Percentiles rank a stretch among this genome's conserved stretches.
Conservation (phyloP, 2,113 vertebrate species). For the Suncus etruscus region DNA sequence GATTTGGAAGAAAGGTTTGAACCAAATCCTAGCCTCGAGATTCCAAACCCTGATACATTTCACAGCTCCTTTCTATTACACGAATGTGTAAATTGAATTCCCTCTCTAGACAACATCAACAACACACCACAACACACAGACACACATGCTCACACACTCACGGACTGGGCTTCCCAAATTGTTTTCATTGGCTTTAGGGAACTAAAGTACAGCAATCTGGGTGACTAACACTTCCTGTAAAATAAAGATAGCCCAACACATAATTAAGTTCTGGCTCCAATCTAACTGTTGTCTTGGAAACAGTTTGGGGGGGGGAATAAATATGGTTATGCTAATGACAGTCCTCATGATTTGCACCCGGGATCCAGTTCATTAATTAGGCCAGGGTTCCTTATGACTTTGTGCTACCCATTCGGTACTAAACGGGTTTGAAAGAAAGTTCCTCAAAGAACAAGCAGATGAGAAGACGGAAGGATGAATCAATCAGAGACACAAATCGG, state of each 20-base stretch:
- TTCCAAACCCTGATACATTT: slow-evolving; percentile 31
- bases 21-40: slow-evolving; percentile 32
- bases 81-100: slow-evolving; percentile 68
- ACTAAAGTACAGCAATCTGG: slow-evolving; percentile 67
- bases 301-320: slow-evolving; percentile 48
- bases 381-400: background rate
- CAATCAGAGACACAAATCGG: too few relatives aligned
- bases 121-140: slow-evolving; percentile 19
- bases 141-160: too few relatives aligned
- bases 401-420: background rate
- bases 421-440: slow-evolving; percentile 19
- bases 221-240: slow-evolving; percentile 78
- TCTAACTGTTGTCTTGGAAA: slow-evolving; percentile 75
- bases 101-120: slow-evolving; percentile 1
- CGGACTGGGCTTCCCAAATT: slow-evolving; percentile 69
- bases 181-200: slow-evolving; percentile 74
- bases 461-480: background rate
- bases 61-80: slow-evolving; percentile 43
- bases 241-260: slow-evolving; percentile 73
- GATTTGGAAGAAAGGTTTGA: slow-evolving; percentile 53
- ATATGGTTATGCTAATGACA: slow-evolving; percentile 67
- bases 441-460: background rate
- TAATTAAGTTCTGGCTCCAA: slow-evolving; percentile 72
- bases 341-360: slow-evolving; percentile 28
- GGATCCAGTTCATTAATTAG: slow-evolving; percentile 51